A percentile compares a stretch with the other conserved stretches of the same genome.
Conservation (phyloP, 1,140 invertebrate species). For the Scaptomyza graminum region DNA sequence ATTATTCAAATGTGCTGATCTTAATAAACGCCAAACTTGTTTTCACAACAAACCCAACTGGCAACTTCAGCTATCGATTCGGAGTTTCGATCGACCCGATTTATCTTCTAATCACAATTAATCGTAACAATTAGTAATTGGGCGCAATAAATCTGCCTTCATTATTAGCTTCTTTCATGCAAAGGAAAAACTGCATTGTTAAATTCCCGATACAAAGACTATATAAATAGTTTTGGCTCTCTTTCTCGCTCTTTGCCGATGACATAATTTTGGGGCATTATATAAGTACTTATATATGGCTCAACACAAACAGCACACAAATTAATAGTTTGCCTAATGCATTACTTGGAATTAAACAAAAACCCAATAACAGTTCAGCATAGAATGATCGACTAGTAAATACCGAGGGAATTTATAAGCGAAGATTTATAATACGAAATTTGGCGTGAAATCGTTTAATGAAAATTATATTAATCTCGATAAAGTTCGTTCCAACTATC, state of each 20-base stretch:
- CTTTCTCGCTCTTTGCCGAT: conserved; percentile 24
- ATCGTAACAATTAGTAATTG: neutral
- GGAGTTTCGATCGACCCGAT: neutral
- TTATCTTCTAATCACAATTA: neutral
- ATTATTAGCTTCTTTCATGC: neutral
- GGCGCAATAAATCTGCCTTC: neutral
- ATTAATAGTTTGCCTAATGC: conserved; percentile 62
- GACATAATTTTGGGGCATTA: conserved; percentile 59
- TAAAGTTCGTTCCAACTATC: neutral
- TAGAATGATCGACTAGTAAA: neutral
- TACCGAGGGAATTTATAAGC: neutral
- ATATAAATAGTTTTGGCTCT: neutral
- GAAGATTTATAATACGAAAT: neutral
- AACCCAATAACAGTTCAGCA: neutral
- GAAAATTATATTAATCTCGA: neutral
- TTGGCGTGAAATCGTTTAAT: no score
- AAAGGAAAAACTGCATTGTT: neutral
- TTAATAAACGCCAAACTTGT: conserved; percentile 15
- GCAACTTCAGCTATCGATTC: conserved; percentile 7
- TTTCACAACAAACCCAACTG: neutral
- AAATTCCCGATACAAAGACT: conserved; percentile 2
- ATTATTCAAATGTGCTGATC: conserved; percentile 7
- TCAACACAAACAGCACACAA: conserved; percentile 40
- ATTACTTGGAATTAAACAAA: conserved; percentile 39
- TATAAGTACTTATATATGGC: neutral